Evolutionary conservation across 2,888 invertebrate genomes (phyloP).

Genomic region (Drosophila merina): DNA sequence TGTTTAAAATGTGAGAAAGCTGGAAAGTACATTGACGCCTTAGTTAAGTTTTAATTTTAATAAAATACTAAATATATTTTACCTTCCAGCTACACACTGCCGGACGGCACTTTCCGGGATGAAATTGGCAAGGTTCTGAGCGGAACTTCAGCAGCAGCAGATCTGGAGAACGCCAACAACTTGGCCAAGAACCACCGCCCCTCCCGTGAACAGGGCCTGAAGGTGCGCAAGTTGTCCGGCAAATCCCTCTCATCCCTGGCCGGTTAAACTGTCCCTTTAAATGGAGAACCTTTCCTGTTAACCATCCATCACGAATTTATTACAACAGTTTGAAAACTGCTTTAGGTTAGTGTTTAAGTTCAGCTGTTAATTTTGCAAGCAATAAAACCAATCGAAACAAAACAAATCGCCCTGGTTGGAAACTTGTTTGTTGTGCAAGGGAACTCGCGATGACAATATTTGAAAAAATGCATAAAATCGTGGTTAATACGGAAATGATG

Average conservation of each 20-base stretch:
- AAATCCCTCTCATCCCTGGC: constrained; percentile 74
- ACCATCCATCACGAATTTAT: constrained; percentile 26
- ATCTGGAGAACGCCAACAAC: constrained; percentile 58
- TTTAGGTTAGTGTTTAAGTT: constrained; percentile 35
- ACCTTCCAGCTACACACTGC: constrained; percentile 64
- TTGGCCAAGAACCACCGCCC: constrained; percentile 57
- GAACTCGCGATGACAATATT: constrained; percentile 27
- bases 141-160: constrained; percentile 49
- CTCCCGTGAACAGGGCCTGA: constrained; percentile 61
- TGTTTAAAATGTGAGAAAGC: not conserved
- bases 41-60: not conserved
- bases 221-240: constrained; percentile 78
- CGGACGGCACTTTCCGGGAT: constrained; percentile 70
- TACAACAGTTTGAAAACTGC: constrained; percentile 23
- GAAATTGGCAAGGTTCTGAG: constrained; percentile 66
- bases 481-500: constrained; percentile 28
- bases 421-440: constrained; percentile 43
- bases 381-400: constrained; percentile 16
- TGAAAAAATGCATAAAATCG: constrained; percentile 15
- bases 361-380: constrained; percentile 15
- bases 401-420: constrained; percentile 6
- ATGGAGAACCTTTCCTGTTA: not conserved
- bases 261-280: constrained; percentile 52
- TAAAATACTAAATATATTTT: not conserved
- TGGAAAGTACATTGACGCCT: not conserved